Base-by-base conservation (phyloP, 2,113 vertebrate genomes). In the Dendrocopos noguchii region DNA sequence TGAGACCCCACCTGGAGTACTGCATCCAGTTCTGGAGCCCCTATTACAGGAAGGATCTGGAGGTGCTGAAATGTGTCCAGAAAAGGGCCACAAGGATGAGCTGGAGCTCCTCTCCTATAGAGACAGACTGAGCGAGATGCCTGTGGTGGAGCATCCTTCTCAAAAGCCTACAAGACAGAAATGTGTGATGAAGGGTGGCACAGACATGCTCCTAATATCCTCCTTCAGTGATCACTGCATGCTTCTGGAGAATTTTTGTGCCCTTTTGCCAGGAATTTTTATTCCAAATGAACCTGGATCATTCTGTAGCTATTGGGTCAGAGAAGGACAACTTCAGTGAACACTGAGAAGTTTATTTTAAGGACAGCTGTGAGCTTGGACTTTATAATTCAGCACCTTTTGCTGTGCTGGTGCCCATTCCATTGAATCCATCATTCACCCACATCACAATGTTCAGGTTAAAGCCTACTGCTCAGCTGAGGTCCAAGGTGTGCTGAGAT, bases 91-190 rank as follows among this genome's bases (percentile, higher is more conserved):
- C 39, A 10, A 39, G 39, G 39, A 39, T 39, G 39, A 39, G 39
- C 39, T 12, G 11, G 39, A 39, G 39, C 39, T 39, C 39, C 39
- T 39, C 11, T 39, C 10, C 39, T 39, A 12, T 39, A 10, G 39
- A 39, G 39, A 39, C 39, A 39, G 39, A 39, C 39, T 12, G 39
- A 6, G 22, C 24, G 42, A 44, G 15, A 44, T 3, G 31, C 66
- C n/a, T 57, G 73, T 21, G 15, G 2, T 17, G 57, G 34, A 31
- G 39, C 0, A 0, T 29, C 28, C 52, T 61, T 39, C 57, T 60
- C 27, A 34, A 76, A 46, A 79, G 7, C 22, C 4, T 15, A 9
- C 15, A 15, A 0, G 4, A 2, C 1, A 59, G 68, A 19, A 78
- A 33, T 29, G 25, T 27, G 55, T 22, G 78, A 12, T 65, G 64